Conservation (phyloP, 2,113 vertebrate genomes). For the Dasypus novemcinctus region DNA sequence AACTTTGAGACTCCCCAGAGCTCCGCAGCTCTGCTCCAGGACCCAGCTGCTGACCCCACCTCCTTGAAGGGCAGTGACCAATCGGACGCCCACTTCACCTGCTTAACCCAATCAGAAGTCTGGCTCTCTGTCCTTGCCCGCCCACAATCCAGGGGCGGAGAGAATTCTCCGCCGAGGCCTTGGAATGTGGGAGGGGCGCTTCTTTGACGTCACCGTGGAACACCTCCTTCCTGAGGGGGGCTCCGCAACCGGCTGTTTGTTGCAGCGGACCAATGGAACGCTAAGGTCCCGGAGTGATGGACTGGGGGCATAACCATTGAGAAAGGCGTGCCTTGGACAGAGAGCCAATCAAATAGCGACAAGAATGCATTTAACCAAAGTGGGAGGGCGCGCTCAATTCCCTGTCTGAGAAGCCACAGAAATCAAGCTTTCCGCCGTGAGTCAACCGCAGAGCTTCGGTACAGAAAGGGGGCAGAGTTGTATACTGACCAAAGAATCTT, state of each 20-base stretch:
- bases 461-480: too few relatives aligned
- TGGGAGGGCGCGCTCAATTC: background rate
- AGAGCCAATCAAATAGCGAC: conserved; percentile 80
- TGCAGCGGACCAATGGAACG: conserved; percentile 66
- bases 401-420: background rate
- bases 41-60: conserved; percentile 16
- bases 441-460: too few relatives aligned
- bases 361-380: conserved; percentile 81
- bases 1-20: conserved; percentile 64
- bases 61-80: conserved; percentile 37
- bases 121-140: background rate
- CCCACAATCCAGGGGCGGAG: background rate
- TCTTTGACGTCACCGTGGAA: conserved; percentile 33
- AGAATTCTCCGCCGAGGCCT: conserved; percentile 51
- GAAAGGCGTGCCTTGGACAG: fast-evolving
- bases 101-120: conserved; percentile 45
- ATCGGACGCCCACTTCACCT: background rate
- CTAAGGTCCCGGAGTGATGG: background rate
- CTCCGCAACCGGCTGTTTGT: background rate
- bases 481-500: too few relatives aligned
- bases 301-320: background rate
- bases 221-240: background rate
- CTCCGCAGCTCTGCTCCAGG: background rate
- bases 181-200: conserved; percentile 77
- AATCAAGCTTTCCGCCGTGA: background rate